Base-by-base conservation (phyloP, 2,888 invertebrate species). In the Gortyna flavago region DNA sequence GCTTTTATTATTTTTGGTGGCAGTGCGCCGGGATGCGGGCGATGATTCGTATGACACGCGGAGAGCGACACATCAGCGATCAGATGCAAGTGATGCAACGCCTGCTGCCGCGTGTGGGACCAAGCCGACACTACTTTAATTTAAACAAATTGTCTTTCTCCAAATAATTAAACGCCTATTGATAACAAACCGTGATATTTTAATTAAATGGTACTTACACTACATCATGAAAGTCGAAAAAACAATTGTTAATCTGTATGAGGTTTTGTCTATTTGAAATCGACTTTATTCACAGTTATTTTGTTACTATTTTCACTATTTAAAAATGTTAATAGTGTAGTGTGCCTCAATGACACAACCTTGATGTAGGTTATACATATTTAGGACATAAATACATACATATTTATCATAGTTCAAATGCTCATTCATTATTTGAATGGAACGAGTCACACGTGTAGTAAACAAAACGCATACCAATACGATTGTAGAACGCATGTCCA, bases 381-480 rank as follows among this genome's bases (percentile, higher is more conserved):
- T 51, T n/a, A 48, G 61, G 73, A 38, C 57, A 75, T 75, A 54
- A 65, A 72, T 59, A 61, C 38, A 65, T 72, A 75, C 38, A 65
- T 74, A 59, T 64, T 32, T 66, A 72, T 70, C 32, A 62, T 25
- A 74, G 74, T 75, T 75, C 57, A 75, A 82, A 83, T 59, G 75
- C 67, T 79, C 80, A 87, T 81, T 88, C 80, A 84, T 81, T 77
- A 81, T 69, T 85, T 72, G 64, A 80, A 80, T 79, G 77, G 76
- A 81, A 73, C 72, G 71, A 72, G 85, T 88, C 88, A 88, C 89
- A 90, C 87, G 89, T 89, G 89, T 90, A 77, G 77, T 92, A 93
- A 92, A 93, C 93, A 92, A 91, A 93, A 87, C 91, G 91, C 92
- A 92, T 92, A 90, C 91, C 89, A 90, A 90, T 90, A 89, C 89